Percentiles rank a stretch among this genome's conserved stretches.
These are phyloP conservation scores for Diglossa cyanea DNA, from an alignment of 2,797 vertebrate species.

Conservation along the genomic window DNA sequence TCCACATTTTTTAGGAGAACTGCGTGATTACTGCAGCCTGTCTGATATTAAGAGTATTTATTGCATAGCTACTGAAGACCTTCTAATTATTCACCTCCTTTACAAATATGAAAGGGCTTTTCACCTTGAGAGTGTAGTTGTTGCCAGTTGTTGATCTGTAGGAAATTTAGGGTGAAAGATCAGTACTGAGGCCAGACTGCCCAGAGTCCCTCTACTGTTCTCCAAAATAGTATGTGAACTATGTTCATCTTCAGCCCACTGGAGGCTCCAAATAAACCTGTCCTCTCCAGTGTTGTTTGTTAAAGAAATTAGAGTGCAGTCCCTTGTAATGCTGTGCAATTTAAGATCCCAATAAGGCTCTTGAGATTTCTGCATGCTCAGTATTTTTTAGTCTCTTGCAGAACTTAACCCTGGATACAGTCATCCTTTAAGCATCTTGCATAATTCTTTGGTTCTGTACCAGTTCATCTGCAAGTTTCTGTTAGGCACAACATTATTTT, in stretches of 20 bases:
- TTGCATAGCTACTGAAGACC: not conserved
- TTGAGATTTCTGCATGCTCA: not conserved
- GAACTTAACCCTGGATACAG: not conserved
- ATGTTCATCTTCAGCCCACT: not conserved
- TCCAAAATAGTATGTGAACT: not conserved
- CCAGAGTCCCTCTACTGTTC: not conserved
- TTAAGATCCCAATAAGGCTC: not conserved
- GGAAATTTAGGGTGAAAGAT: not conserved
- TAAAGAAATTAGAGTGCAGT: not conserved
- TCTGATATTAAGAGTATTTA: not conserved
- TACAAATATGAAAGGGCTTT: not conserved
- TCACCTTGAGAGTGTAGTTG: not conserved
- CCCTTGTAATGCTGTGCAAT: not conserved
- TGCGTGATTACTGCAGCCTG: not conserved
- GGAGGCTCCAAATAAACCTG: not conserved
- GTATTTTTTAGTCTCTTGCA: not conserved
- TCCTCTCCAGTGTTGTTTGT: not conserved
- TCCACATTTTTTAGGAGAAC: not conserved
- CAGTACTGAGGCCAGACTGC: not conserved
- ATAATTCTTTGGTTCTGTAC: conserved; percentile 23
- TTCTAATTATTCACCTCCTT: not conserved
- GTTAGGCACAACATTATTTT: conserved; percentile 21
- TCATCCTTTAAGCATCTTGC: not conserved
- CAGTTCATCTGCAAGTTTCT: not conserved
- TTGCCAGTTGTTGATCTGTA: not conserved